Percentiles rank a stretch among this genome's conserved stretches.
Evolutionary conservation across 2,888 invertebrate genomes (phyloP).

Genomic region (Cerastis leucographa): DNA sequence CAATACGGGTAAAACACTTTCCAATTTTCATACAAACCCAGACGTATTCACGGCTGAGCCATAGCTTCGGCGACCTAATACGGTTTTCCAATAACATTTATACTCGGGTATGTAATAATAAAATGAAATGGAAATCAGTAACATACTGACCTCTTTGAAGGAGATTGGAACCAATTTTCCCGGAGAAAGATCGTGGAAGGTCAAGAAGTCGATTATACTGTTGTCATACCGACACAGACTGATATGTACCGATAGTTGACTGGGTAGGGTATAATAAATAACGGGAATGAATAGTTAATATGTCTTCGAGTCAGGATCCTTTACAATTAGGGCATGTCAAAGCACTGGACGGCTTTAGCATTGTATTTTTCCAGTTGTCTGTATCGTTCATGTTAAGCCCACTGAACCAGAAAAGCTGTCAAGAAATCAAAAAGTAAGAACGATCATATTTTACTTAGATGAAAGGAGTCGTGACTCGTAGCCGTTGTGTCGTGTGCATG

Average conservation of each 20-base stretch:
- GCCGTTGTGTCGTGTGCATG: conserved; percentile 36
- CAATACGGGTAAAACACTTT: conserved; percentile 30
- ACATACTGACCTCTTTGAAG: conserved; percentile 78
- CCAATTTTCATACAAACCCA: conserved; percentile 55
- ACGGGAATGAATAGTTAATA: conserved; percentile 51
- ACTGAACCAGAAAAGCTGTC: conserved; percentile 40
- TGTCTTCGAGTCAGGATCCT: conserved; percentile 3
- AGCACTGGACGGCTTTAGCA: conserved; percentile 26
- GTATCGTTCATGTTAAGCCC: conserved; percentile 31
- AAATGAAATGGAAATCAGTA: conserved; percentile 81
- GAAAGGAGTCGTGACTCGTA: conserved; percentile 39
- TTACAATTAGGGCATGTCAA: conserved; percentile 28
- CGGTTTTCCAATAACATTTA: conserved; percentile 75
- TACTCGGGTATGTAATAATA: conserved; percentile 74
- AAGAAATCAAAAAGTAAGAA: conserved; percentile 46
- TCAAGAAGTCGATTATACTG: conserved; percentile 73
- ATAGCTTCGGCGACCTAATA: conserved; percentile 68
- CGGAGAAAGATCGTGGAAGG: conserved; percentile 70
- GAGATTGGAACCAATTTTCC: conserved; percentile 77
- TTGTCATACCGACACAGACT: conserved; percentile 64
- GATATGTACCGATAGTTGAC: conserved; percentile 3
- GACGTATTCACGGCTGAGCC: conserved; percentile 63
- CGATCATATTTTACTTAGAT: conserved; percentile 45
- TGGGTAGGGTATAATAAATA: conserved; percentile 9
- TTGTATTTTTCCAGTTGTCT: conserved; percentile 26